phyloP scores from a whole-genome alignment of 2,888 invertebrate species.

The Atherix ibis region DNA sequence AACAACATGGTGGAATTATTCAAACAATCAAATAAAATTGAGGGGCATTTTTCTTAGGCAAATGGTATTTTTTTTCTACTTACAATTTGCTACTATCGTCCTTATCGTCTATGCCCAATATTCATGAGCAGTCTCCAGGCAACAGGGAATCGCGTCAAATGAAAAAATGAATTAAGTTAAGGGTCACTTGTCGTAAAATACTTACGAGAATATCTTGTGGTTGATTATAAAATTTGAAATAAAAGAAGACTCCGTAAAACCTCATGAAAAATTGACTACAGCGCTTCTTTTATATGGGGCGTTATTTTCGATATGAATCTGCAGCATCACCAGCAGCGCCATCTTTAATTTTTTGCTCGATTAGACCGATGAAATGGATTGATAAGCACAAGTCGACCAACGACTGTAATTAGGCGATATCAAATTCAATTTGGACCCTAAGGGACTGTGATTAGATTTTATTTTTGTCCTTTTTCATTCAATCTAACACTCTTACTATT shows the following conservation, averaged over 20 bases:
- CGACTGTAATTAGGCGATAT: slow-evolving; percentile 7
- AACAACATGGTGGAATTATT: slow-evolving; percentile 7
- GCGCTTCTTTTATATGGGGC: slow-evolving; percentile 3
- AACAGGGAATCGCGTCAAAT: too few relatives aligned
- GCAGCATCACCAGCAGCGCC: too few relatives aligned
- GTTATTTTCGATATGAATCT: too few relatives aligned
- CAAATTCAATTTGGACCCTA: slow-evolving; percentile 9
- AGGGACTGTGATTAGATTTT: too few relatives aligned
- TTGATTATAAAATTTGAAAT: too few relatives aligned
- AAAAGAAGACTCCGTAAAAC: slow-evolving; percentile 1
- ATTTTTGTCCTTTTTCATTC: too few relatives aligned
- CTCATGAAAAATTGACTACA: slow-evolving; percentile 1
- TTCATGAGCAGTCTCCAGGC: too few relatives aligned
- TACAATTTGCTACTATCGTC: not conserved
- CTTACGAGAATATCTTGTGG: too few relatives aligned
- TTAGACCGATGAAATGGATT: slow-evolving; percentile 7
- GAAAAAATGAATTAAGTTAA: too few relatives aligned
- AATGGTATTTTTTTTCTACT: slow-evolving; percentile 5
- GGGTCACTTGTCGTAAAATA: too few relatives aligned
- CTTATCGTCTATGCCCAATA: too few relatives aligned
- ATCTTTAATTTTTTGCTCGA: slow-evolving; percentile 8
- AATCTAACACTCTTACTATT: too few relatives aligned
- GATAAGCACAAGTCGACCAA: slow-evolving; percentile 4
- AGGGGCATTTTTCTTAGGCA: slow-evolving; percentile 3
- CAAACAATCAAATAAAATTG: slow-evolving; percentile 10